Conservation (phyloP, 2,888 invertebrate genomes). For the Cryptocheilus praepositus region DNA sequence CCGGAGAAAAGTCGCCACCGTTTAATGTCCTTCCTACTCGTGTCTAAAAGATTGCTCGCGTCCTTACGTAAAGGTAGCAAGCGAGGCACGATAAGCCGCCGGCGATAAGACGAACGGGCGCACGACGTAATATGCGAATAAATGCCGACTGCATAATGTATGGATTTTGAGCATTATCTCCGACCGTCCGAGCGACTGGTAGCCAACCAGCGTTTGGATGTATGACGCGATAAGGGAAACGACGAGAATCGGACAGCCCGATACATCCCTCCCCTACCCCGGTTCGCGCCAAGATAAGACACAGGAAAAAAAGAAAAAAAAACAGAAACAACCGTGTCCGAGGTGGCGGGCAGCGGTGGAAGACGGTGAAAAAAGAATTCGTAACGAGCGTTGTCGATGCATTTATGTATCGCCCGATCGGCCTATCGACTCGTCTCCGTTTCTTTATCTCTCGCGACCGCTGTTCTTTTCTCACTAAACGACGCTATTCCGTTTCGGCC, state of each 20-base stretch:
- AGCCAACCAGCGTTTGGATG: slow-evolving; percentile 42
- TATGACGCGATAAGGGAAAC: slow-evolving; percentile 44
- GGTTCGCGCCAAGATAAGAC: slow-evolving; percentile 18
- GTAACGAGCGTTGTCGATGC: slow-evolving; percentile 56
- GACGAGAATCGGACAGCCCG: slow-evolving; percentile 44
- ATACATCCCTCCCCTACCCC: slow-evolving; percentile 25
- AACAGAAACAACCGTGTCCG: slow-evolving; percentile 1
- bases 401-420: slow-evolving; percentile 69
- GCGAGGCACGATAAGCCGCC: slow-evolving; percentile 23
- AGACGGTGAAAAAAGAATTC: slow-evolving; percentile 28
- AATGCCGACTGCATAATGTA: slow-evolving; percentile 66
- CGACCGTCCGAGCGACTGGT: slow-evolving; percentile 21
- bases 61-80: slow-evolving; percentile 65
- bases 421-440: slow-evolving; percentile 18
- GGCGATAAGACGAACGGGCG: slow-evolving; percentile 50
- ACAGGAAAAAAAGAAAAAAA: slow-evolving; percentile 14
- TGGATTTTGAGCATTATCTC: slow-evolving; percentile 62
- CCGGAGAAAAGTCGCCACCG: no score
- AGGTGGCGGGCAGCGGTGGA: slow-evolving; percentile 12
- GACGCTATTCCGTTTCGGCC: neutral
- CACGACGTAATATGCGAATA: slow-evolving; percentile 60
- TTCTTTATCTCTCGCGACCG: slow-evolving; percentile 8
- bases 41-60: slow-evolving; percentile 32
- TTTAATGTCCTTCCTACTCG: slow-evolving; percentile 68
- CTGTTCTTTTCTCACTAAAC: neutral